Evolutionary conservation across 37 sponge, comb jelly and placozoan genomes (phyloP), one percentile per base, ranked within the genome.

Genomic region (Haliclona indistincta): DNA sequence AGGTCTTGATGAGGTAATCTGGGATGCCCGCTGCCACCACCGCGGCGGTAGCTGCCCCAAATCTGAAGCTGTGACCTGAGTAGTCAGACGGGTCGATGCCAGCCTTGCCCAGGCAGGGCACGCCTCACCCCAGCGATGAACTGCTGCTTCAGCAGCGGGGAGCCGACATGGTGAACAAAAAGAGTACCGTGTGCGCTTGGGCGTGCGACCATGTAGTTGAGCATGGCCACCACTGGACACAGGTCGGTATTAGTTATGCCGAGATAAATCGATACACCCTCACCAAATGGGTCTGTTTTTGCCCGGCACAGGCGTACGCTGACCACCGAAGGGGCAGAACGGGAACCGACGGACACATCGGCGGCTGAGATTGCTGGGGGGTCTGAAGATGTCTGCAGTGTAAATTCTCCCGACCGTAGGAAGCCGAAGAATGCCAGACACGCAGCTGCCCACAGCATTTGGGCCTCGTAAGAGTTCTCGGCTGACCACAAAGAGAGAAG

Each of bases 21-120:
- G 49, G 49, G 43, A 76, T 32, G 13, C 77, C 77, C 20, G 5
- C 15, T 35, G 35, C 52, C 6, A 66, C 77, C 30, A 66, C 66
- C 37, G n/a, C n/a, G n/a, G 65, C 45, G 34, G 77, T 64, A 2
- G 77, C 77, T 28, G 77, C 77, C 52, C 77, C 77, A 38, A 78
- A 49, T 28, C 78, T n/a, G 43, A 78, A 66, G 30, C 77, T 76
- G 38, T 76, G 77, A 32, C 77, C 66, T 25, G 51, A 30, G 34
- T 64, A 76, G 23, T 20, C 26, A 23, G 35, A 43, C 29, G 66
- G 66, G 52, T 76, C 49, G n/a, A 64, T 37, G 20, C 77, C 77
- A 34, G 66, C 49, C 35, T 2, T 32, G 15, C 35, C 11, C n/a
- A n/a, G n/a, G n/a, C 22, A 76, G 38, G 32, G 36, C 65, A 20